Percentiles rank a stretch among this genome's conserved stretches.
phyloP scores from a whole-genome alignment of 2,113 vertebrate species.

The Lethenteron reissneri region DNA sequence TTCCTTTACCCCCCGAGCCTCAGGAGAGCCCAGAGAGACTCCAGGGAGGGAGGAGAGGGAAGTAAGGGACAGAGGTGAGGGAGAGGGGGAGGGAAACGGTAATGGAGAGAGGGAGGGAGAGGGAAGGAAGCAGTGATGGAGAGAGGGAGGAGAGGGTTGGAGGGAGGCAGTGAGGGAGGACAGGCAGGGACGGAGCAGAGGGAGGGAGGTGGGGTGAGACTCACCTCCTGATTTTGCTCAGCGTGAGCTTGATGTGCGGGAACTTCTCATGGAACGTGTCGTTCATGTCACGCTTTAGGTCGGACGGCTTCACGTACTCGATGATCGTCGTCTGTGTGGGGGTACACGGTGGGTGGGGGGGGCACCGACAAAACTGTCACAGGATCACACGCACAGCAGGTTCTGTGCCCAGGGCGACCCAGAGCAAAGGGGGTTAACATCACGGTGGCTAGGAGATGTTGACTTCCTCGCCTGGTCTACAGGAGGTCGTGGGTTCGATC shows the following conservation, averaged over 20 bases:
- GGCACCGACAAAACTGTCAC: neutral
- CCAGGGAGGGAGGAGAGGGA: too few species aligned
- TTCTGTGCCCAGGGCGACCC: too few species aligned
- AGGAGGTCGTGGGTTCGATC: too few species aligned
- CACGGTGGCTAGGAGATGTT: too few species aligned
- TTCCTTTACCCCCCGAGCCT: too few species aligned
- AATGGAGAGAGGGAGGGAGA: too few species aligned
- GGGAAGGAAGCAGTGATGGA: too few species aligned
- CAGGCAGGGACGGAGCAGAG: neutral
- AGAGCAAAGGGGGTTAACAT: too few species aligned
- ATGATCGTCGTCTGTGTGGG: slow-evolving; percentile 67
- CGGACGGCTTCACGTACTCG: slow-evolving; percentile 83
- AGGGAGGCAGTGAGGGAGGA: neutral
- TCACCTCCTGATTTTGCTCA: slow-evolving; percentile 94
- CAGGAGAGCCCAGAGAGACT: too few species aligned
- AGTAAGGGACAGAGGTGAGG: too few species aligned
- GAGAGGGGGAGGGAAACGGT: too few species aligned
- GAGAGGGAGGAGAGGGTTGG: neutral
- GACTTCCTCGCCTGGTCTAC: too few species aligned
- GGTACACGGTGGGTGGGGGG: neutral
- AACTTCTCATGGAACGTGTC: slow-evolving; percentile 93
- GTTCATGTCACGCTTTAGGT: slow-evolving; percentile 98
- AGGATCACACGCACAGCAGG: neutral
- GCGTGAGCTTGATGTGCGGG: slow-evolving; percentile 67
- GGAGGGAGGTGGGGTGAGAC: neutral